Conservation (phyloP, 2,888 invertebrate genomes). For the Eueremaeus valkanovi region DNA sequence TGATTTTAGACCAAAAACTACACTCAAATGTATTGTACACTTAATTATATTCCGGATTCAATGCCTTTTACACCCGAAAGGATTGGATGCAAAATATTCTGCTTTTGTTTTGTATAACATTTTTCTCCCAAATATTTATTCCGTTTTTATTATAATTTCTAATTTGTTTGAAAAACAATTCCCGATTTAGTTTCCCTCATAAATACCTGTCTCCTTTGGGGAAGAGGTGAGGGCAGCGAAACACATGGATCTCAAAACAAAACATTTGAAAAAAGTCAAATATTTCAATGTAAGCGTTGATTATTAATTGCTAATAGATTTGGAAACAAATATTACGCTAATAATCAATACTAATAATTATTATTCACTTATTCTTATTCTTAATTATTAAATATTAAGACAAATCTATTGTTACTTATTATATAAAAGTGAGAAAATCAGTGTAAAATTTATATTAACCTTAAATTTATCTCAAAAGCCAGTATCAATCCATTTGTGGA, state of each 20-base stretch:
- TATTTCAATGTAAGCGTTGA: neutral
- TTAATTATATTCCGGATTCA: too few species aligned
- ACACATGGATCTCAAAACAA: slow-evolving; percentile 36
- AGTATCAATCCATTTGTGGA: too few species aligned
- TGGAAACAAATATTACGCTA: neutral
- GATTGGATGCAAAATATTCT: too few species aligned
- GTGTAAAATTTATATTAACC: too few species aligned
- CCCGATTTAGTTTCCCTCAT: slow-evolving; percentile 32
- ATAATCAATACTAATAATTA: neutral
- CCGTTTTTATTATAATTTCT: neutral
- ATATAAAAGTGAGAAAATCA: too few species aligned
- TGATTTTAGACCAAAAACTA: too few species aligned
- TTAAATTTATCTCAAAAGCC: too few species aligned
- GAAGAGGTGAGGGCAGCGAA: slow-evolving; percentile 17
- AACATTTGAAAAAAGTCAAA: neutral
- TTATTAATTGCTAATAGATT: neutral
- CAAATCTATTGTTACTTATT: too few species aligned
- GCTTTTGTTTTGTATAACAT: neutral
- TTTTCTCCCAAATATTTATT: neutral
- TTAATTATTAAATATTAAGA: too few species aligned
- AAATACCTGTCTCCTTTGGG: neutral
- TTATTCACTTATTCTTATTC: too few species aligned
- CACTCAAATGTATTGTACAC: too few species aligned
- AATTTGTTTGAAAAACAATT: neutral
- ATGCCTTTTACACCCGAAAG: too few species aligned